Percentiles rank a stretch among this genome's conserved stretches.
These are phyloP conservation scores for Acanthosepion esculentum DNA, from an alignment of 2,888 invertebrate genomes.

Conservation along the genomic window DNA sequence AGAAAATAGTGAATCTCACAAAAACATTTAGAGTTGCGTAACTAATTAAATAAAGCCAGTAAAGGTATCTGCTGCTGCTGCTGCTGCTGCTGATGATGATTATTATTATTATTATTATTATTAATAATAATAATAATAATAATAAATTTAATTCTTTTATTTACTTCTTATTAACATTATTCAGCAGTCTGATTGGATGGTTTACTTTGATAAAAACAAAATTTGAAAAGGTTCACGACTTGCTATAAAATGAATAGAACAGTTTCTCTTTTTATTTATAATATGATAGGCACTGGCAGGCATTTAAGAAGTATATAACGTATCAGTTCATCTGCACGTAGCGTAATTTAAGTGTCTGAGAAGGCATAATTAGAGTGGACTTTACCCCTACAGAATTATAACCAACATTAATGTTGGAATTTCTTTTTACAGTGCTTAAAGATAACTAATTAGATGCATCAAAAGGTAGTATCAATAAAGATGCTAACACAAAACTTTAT, in stretches of 20 bases:
- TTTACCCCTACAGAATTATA: background rate
- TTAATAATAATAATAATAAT: too few species aligned
- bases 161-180: too few species aligned
- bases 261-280: background rate
- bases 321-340: background rate
- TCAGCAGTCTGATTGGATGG: background rate
- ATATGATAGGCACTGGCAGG: background rate
- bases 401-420: background rate
- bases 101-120: too few species aligned
- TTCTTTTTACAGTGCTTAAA: background rate
- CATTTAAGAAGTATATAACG: background rate
- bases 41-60: too few species aligned
- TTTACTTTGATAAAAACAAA: background rate
- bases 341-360: background rate
- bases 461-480: background rate
- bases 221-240: background rate
- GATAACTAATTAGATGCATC: background rate
- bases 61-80: too few species aligned
- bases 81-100: too few species aligned
- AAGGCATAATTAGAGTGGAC: background rate
- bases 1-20: too few species aligned
- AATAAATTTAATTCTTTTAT: too few species aligned
- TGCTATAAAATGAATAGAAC: background rate
- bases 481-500: background rate
- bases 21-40: too few species aligned